Percentiles rank a stretch among this genome's conserved stretches.
phyloP scores from a whole-genome alignment of 2,797 vertebrate genomes.

The Tarsius wallacei region DNA sequence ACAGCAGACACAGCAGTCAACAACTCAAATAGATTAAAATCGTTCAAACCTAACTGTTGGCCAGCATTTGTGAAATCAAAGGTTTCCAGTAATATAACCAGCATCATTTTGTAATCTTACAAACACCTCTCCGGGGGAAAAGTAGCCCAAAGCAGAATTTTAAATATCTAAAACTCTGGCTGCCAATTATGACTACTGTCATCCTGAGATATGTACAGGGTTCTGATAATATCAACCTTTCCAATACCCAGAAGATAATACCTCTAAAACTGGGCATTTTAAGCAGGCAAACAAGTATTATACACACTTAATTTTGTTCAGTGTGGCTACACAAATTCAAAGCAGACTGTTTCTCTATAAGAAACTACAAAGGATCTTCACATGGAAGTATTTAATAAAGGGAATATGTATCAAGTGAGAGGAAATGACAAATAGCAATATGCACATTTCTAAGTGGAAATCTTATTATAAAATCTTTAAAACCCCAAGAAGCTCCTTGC shows the following conservation, averaged over 20 bases:
- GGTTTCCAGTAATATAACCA: background rate
- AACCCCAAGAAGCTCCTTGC: background rate
- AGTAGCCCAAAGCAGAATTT: background rate
- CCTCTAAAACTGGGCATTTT: slow-evolving; percentile 35
- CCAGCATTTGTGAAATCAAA: background rate
- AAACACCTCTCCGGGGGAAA: background rate
- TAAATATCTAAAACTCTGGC: background rate
- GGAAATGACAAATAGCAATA: background rate
- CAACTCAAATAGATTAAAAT: background rate
- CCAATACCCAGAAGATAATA: slow-evolving; percentile 17
- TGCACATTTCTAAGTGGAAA: background rate
- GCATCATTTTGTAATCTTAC: background rate
- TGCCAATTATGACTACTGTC: background rate
- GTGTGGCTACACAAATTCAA: slow-evolving; percentile 4
- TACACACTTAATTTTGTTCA: background rate
- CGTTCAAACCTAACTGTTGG: background rate
- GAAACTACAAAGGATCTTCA: slow-evolving; percentile 10
- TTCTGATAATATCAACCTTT: background rate
- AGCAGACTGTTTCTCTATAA: background rate
- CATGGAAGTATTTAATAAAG: too few species aligned
- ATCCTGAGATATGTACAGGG: background rate
- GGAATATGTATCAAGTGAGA: background rate
- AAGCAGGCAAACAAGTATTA: background rate
- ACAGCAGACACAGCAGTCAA: background rate
- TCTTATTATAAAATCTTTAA: slow-evolving; percentile 42